Percentiles rank a stretch among this genome's conserved stretches.
These are phyloP conservation scores for Gonioctena quinquepunctata DNA, from an alignment of 1,140 invertebrate genomes.

Conservation along the genomic window DNA sequence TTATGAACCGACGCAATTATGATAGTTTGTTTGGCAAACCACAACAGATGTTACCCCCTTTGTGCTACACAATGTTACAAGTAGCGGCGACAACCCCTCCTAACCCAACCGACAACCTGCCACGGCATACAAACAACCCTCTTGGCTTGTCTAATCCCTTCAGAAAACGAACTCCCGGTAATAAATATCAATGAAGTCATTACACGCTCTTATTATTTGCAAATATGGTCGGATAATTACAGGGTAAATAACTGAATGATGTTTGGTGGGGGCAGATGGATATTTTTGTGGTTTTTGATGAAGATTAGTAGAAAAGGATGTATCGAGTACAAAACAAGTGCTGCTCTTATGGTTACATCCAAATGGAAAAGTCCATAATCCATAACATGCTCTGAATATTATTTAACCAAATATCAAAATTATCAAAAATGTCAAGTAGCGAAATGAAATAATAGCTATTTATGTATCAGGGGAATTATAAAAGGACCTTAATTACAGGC, in stretches of 20 bases:
- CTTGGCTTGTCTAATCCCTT: constrained; percentile 3
- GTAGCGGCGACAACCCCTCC: constrained; percentile 21
- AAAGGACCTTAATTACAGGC: no score
- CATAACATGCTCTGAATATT: no score
- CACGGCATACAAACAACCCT: not conserved
- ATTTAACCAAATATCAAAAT: no score
- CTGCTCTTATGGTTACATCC: no score
- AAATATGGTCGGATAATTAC: constrained; percentile 15
- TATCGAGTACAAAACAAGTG: no score
- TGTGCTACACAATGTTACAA: constrained; percentile 26
- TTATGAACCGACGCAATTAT: constrained; percentile 7
- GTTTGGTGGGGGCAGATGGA: not conserved
- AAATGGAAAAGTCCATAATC: no score
- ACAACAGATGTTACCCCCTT: constrained; percentile 41
- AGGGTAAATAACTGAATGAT: constrained; percentile 7
- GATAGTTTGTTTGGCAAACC: constrained; percentile 35
- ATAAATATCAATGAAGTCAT: constrained; percentile 23
- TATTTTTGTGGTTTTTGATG: not conserved
- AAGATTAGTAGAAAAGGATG: no score
- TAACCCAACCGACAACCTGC: constrained; percentile 10
- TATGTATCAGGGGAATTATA: no score
- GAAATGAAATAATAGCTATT: no score
- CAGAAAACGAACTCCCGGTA: constrained; percentile 15
- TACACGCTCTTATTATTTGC: constrained; percentile 19
- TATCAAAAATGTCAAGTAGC: no score